Percentiles rank a stretch among this genome's conserved stretches.
phyloP scores from a whole-genome alignment of 2,797 vertebrate genomes.

The Phrynocephalus guinanensis region DNA sequence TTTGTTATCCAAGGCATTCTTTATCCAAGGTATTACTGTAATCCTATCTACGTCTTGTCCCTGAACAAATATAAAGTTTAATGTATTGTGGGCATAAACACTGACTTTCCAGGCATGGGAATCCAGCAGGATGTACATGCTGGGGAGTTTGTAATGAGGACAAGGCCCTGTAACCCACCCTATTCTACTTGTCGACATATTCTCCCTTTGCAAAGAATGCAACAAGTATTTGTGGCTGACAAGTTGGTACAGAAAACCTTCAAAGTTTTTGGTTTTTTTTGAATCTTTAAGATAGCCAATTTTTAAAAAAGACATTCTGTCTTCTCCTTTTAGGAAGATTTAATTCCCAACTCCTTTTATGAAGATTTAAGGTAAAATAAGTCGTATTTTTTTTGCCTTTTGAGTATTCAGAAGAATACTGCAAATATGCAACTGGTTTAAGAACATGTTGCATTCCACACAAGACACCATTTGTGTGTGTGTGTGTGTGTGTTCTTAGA shows the following conservation, averaged over 20 bases:
- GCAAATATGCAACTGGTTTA: slow-evolving; percentile 43
- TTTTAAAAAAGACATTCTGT: not conserved
- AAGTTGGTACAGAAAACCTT: not conserved
- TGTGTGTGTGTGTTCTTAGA: not conserved
- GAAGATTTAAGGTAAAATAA: slow-evolving; percentile 64
- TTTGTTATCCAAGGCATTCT: too few relatives aligned
- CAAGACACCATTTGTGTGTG: not conserved
- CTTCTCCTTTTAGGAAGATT: not conserved
- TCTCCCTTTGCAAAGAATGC: not conserved
- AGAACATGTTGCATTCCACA: slow-evolving; percentile 40
- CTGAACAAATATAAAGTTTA: not conserved
- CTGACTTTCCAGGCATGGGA: not conserved
- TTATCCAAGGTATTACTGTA: too few relatives aligned
- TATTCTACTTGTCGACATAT: not conserved
- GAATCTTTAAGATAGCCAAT: not conserved
- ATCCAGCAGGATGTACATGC: not conserved
- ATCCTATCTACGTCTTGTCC: not conserved
- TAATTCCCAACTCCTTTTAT: slow-evolving; percentile 27
- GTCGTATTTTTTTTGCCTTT: slow-evolving; percentile 59
- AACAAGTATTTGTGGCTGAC: not conserved
- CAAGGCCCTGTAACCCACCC: not conserved
- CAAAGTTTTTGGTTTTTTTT: too few relatives aligned
- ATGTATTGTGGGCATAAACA: not conserved
- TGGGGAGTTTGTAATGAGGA: not conserved
- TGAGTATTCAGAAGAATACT: slow-evolving; percentile 54